These are phyloP conservation scores for Drosophila vallismaia DNA, from an alignment of 2,888 invertebrate genomes.

Conservation along the genomic window DNA sequence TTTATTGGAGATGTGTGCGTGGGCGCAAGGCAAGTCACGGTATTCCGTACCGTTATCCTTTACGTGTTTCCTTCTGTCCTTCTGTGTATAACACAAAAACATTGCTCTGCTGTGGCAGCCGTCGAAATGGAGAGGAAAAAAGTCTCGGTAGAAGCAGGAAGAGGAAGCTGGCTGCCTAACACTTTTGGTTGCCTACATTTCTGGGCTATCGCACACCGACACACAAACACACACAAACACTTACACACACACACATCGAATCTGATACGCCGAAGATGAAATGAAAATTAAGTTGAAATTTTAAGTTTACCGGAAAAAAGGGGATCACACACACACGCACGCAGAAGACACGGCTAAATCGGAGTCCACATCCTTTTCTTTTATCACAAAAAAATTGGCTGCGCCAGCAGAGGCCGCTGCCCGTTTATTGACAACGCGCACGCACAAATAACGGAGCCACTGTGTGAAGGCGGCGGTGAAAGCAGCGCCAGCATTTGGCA, in stretches of 20 bases:
- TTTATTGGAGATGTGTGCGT: slow-evolving; percentile 46
- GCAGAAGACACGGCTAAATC: background rate
- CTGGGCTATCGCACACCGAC: slow-evolving; percentile 10
- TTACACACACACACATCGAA: background rate
- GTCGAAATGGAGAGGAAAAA: slow-evolving; percentile 14
- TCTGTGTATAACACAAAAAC: slow-evolving; percentile 72
- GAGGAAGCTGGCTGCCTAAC: slow-evolving; percentile 37
- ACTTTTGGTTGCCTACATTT: slow-evolving; percentile 50
- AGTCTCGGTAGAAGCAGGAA: slow-evolving; percentile 18
- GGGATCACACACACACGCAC: slow-evolving; percentile 1
- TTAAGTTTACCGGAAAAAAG: slow-evolving; percentile 11
- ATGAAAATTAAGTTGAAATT: background rate
- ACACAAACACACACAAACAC: slow-evolving; percentile 26
- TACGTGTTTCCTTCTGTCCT: slow-evolving; percentile 41
- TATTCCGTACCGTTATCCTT: slow-evolving; percentile 21
- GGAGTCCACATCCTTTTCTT: slow-evolving; percentile 50
- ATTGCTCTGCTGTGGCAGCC: slow-evolving; percentile 63
- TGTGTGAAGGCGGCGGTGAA: slow-evolving; percentile 40
- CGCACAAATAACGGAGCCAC: slow-evolving; percentile 66
- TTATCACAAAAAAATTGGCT: slow-evolving; percentile 68
- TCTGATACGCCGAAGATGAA: background rate
- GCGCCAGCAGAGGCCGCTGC: slow-evolving; percentile 68
- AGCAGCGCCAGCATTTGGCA: slow-evolving; percentile 30
- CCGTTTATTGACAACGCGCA: slow-evolving; percentile 76
- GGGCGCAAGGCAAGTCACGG: slow-evolving; percentile 58